phyloP scores from a whole-genome alignment of 2,888 invertebrate genomes.

The Drosophila siamana region DNA sequence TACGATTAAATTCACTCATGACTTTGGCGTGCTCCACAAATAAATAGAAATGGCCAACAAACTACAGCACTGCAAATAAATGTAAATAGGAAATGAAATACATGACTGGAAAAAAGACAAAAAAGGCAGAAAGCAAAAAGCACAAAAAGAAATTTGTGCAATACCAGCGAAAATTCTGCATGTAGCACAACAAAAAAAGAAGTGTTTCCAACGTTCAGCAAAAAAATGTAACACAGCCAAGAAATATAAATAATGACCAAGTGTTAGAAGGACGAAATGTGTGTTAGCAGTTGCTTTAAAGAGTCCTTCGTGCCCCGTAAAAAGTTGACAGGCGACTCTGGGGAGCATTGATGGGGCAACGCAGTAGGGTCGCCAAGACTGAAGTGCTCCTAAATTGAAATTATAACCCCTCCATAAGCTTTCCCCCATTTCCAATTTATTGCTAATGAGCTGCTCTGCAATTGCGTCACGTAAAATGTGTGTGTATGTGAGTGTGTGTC shows the following conservation, averaged over 20 bases:
- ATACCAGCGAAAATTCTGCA: conserved; percentile 36
- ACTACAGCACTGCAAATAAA: conserved; percentile 50
- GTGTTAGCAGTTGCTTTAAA: conserved; percentile 54
- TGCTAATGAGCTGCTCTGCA: conserved; percentile 29
- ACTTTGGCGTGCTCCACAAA: conserved; percentile 36
- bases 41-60: too few species aligned
- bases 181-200: conserved; percentile 34
- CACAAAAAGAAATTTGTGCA: conserved; percentile 44
- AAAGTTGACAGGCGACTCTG: conserved; percentile 20
- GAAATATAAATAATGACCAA: conserved; percentile 24
- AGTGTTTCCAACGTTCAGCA: conserved; percentile 39
- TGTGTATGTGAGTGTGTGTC: too few species aligned
- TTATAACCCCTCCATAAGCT: background rate
- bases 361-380: background rate
- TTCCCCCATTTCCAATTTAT: conserved; percentile 18
- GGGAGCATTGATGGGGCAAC: conserved; percentile 12
- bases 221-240: conserved; percentile 36
- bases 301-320: background rate
- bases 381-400: background rate
- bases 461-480: conserved; percentile 42
- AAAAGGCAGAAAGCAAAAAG: background rate
- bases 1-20: conserved; percentile 55
- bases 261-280: conserved; percentile 50
- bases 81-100: conserved; percentile 65
- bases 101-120: conserved; percentile 52